phyloP scores from a whole-genome alignment of 2,113 vertebrate species.

The Falcunculus frontatus region DNA sequence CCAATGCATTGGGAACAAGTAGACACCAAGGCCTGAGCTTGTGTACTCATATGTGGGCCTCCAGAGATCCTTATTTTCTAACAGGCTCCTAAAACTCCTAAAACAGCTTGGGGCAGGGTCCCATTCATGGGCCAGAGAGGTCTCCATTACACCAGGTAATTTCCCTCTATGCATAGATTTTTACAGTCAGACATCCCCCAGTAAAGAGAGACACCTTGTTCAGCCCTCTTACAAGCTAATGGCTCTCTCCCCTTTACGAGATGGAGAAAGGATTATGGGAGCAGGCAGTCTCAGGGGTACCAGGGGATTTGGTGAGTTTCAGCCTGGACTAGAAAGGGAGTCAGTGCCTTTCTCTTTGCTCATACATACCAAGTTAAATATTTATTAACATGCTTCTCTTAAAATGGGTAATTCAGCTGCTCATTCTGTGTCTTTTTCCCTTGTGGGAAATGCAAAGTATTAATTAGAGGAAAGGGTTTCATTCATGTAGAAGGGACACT shows the following conservation, averaged over 20 bases:
- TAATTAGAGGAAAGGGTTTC: conserved; percentile 22
- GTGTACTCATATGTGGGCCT: not conserved
- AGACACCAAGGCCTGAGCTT: not conserved
- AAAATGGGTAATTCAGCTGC: not conserved
- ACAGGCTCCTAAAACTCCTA: not conserved
- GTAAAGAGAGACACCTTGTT: not conserved
- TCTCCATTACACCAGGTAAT: not conserved
- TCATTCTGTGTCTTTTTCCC: not conserved
- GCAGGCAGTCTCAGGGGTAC: not conserved
- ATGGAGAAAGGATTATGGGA: not conserved
- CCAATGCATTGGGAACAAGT: not conserved
- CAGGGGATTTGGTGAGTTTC: not conserved
- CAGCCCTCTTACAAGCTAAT: not conserved
- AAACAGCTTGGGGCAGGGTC: not conserved
- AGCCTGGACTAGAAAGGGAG: not conserved
- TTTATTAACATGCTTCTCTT: not conserved
- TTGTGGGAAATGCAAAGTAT: not conserved
- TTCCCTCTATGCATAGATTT: not conserved
- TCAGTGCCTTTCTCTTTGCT: not conserved
- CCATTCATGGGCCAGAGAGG: not conserved
- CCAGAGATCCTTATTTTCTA: not conserved
- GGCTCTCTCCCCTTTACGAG: not conserved
- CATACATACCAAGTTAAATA: conserved; percentile 9
- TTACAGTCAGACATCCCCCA: not conserved
- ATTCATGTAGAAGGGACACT: conserved; percentile 21